phyloP scores from a whole-genome alignment of 2,797 vertebrate species.

The Characodon lateralis region DNA sequence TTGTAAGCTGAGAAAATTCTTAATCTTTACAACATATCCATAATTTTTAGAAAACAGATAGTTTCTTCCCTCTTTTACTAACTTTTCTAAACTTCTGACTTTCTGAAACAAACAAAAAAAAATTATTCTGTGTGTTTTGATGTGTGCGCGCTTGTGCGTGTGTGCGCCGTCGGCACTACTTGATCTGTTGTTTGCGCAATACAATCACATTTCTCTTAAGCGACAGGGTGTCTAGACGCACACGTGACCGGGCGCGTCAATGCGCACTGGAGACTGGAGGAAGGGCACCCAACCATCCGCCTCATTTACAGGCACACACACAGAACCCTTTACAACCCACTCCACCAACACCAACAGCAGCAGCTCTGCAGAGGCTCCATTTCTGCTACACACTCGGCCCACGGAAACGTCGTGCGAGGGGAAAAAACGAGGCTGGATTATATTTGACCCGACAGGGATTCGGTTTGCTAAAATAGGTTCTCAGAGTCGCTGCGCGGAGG shows the following conservation, averaged over 20 bases:
- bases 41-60: background rate
- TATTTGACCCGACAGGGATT: slow-evolving; percentile 54
- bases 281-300: slow-evolving; percentile 79
- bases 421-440: slow-evolving; percentile 58
- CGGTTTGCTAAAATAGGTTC: slow-evolving; percentile 43
- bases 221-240: slow-evolving; percentile 98
- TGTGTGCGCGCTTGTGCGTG: slow-evolving; percentile 14
- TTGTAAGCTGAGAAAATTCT: background rate
- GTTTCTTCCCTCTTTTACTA: background rate
- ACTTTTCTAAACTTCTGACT: background rate
- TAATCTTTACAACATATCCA: background rate
- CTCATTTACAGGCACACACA: slow-evolving; percentile 70
- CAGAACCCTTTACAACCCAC: slow-evolving; percentile 46
- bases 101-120: background rate
- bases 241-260: slow-evolving; percentile 93
- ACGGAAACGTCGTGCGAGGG: slow-evolving; percentile 66
- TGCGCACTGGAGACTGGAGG: slow-evolving; percentile 86
- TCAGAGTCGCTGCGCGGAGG: slow-evolving; percentile 55
- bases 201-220: slow-evolving; percentile 92
- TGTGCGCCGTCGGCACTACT: slow-evolving; percentile 80
- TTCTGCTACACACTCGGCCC: slow-evolving; percentile 41
- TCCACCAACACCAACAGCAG: slow-evolving; percentile 37
- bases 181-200: slow-evolving; percentile 94
- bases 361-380: slow-evolving; percentile 38
- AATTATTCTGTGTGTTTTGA: background rate